Percentiles rank a stretch among this genome's conserved stretches.
Conservation (phyloP, 2,113 vertebrate genomes). For the Lophius piscatorius region DNA sequence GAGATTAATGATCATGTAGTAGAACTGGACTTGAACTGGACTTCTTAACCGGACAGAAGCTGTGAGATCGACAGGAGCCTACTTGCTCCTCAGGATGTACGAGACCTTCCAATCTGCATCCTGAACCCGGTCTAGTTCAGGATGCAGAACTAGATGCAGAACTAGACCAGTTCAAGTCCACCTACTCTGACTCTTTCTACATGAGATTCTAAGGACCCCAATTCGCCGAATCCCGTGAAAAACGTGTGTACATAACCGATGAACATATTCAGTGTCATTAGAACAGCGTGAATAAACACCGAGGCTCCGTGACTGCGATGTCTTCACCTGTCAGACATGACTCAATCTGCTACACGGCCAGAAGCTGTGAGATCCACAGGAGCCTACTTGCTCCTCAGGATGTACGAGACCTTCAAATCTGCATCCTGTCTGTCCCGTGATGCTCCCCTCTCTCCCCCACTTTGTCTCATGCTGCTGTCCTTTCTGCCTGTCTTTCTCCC, state of each 20-base stretch:
- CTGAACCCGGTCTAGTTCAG: no score
- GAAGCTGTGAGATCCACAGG: conserved; percentile 9
- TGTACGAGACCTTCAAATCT: conserved; percentile 32
- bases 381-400: conserved; percentile 22
- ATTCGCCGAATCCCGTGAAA: no score
- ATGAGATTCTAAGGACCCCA: no score
- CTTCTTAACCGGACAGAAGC: conserved; percentile 27
- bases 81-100: conserved; percentile 26
- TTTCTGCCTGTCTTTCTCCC: neutral
- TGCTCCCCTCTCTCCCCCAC: neutral
- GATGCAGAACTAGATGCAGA: no score
- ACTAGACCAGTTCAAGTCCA: no score
- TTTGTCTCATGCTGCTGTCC: conserved; percentile 14
- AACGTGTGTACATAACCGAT: no score
- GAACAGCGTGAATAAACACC: conserved; percentile 35
- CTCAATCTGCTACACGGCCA: conserved; percentile 32
- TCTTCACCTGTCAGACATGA: conserved; percentile 24
- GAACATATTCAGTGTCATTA: neutral
- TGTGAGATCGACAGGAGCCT: conserved; percentile 5
- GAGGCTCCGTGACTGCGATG: conserved; percentile 32
- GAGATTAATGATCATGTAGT: no score
- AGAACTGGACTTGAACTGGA: no score
- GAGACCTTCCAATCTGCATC: conserved; percentile 27
- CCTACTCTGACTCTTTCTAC: no score
- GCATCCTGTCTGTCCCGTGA: conserved; percentile 5